These are phyloP conservation scores for Drosophila emarginata DNA, from an alignment of 2,888 invertebrate species.

Conservation along the genomic window DNA sequence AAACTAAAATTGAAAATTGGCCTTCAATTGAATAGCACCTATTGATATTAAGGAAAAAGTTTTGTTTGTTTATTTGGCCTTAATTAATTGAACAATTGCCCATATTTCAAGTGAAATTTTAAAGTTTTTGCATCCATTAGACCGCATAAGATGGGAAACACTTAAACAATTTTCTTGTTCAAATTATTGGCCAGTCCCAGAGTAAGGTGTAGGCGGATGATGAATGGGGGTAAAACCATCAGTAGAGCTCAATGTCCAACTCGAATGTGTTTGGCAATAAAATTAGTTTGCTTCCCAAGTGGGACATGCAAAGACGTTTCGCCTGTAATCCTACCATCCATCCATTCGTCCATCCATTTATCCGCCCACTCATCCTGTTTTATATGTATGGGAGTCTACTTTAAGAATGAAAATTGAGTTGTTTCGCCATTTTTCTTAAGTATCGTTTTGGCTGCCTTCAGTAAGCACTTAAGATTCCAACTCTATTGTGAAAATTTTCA, in stretches of 20 bases:
- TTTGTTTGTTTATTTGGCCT: not conserved
- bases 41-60: not conserved
- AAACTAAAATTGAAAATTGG: not conserved
- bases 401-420: conserved; percentile 64
- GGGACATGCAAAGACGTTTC: conserved; percentile 71
- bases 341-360: conserved; percentile 2
- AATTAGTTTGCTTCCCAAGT: conserved; percentile 61
- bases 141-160: conserved; percentile 56
- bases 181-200: conserved; percentile 43
- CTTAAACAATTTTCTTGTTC: conserved; percentile 70
- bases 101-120: conserved; percentile 10
- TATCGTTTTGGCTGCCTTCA: conserved; percentile 42
- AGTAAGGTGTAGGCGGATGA: not conserved
- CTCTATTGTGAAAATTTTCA: conserved; percentile 67
- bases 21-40: not conserved
- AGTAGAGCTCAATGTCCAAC: conserved; percentile 27
- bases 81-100: conserved; percentile 9
- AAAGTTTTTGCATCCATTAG: conserved; percentile 20
- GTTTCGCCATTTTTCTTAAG: conserved; percentile 50
- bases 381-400: conserved; percentile 24
- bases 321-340: conserved; percentile 64
- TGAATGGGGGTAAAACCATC: too few relatives aligned
- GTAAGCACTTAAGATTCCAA: conserved; percentile 71
- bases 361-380: conserved; percentile 12
- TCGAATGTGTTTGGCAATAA: conserved; percentile 72